Conservation (phyloP, 2,797 vertebrate species). For the Eremophila alpestris region DNA sequence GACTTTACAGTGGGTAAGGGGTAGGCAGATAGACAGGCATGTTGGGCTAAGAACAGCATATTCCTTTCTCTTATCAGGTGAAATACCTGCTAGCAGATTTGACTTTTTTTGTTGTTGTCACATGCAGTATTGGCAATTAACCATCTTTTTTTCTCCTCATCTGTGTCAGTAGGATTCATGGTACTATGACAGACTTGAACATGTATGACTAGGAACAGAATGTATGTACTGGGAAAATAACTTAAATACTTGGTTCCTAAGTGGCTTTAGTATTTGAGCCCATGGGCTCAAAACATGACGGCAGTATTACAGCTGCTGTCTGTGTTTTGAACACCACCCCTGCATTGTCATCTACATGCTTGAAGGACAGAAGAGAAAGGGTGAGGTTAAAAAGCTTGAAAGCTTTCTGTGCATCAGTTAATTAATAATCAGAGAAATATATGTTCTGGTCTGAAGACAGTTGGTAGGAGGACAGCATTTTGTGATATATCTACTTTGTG, state of each 20-base stretch:
- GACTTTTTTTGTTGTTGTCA: not conserved
- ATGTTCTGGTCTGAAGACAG: constrained; percentile 44
- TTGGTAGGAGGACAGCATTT: constrained; percentile 67
- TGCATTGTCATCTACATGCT: not conserved
- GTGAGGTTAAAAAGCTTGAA: constrained; percentile 56
- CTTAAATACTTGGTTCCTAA: not conserved
- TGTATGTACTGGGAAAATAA: not conserved
- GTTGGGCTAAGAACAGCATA: not conserved
- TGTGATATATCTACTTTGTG: constrained; percentile 65
- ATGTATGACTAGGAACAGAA: not conserved
- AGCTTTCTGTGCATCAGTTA: constrained; percentile 55
- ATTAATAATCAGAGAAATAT: constrained; percentile 72
- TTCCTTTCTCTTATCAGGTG: not conserved
- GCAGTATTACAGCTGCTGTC: not conserved
- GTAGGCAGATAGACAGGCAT: not conserved
- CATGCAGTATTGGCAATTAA: not conserved
- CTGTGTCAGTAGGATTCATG: not conserved
- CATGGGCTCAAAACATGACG: not conserved
- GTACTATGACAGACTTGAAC: not conserved
- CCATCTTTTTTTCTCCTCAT: not conserved
- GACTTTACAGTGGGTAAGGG: not conserved
- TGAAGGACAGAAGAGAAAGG: constrained; percentile 35
- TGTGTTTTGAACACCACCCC: not conserved
- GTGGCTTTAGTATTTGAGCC: not conserved
- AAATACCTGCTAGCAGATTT: not conserved